Conservation (phyloP, 2,888 invertebrate species). For the Drosophila peninsularis region DNA sequence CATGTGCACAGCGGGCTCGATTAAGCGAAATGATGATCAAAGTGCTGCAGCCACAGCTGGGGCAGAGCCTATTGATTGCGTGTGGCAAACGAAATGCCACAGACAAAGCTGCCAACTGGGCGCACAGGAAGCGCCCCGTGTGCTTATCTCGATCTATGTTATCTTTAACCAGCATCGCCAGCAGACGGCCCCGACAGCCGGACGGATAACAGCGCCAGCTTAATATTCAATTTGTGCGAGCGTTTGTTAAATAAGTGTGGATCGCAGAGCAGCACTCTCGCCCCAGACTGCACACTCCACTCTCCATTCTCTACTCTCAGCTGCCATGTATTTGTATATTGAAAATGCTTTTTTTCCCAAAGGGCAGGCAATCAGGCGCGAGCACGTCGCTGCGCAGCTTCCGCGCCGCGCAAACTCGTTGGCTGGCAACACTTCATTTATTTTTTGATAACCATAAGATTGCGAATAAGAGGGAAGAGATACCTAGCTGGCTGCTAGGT, state of each 20-base stretch:
- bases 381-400: slow-evolving; percentile 67
- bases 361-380: slow-evolving; percentile 55
- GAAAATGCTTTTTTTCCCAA: slow-evolving; percentile 51
- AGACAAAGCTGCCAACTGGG: slow-evolving; percentile 50
- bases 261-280: neutral
- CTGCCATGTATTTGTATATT: slow-evolving; percentile 68
- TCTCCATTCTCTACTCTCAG: neutral
- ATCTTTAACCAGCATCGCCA: slow-evolving; percentile 53
- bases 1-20: slow-evolving; percentile 74
- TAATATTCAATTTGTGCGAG: slow-evolving; percentile 76
- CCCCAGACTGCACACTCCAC: neutral
- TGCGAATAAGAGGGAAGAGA: slow-evolving; percentile 53
- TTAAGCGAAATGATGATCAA: slow-evolving; percentile 78
- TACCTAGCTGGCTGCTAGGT: slow-evolving; percentile 32
- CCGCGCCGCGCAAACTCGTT: slow-evolving; percentile 74
- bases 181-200: slow-evolving; percentile 14
- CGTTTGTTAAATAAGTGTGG: slow-evolving; percentile 62
- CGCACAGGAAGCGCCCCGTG: slow-evolving; percentile 64
- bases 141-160: slow-evolving; percentile 70
- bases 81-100: slow-evolving; percentile 61
- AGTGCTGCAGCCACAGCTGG: slow-evolving; percentile 62
- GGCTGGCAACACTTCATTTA: slow-evolving; percentile 78
- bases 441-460: slow-evolving; percentile 80
- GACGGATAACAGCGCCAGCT: slow-evolving; percentile 52
- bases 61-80: slow-evolving; percentile 67